phyloP scores from a whole-genome alignment of 1,140 invertebrate genomes.

The Agrypnia vestita region DNA sequence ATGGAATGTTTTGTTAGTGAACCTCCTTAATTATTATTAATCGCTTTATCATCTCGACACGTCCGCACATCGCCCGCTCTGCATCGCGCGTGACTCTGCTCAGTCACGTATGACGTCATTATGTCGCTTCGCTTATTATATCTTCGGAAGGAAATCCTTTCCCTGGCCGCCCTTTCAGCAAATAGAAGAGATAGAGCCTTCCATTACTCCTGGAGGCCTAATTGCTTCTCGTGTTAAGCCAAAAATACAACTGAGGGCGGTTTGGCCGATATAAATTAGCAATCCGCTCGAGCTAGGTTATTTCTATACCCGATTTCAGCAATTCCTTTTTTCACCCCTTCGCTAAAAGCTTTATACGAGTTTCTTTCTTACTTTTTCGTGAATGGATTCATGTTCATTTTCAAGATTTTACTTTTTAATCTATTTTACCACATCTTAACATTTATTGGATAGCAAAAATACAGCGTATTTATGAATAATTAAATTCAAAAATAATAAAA shows the following conservation, averaged over 20 bases:
- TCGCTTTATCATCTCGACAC: background rate
- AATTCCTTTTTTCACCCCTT: too few species aligned
- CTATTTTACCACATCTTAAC: too few species aligned
- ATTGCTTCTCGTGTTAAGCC: conserved; percentile 57
- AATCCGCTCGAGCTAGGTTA: too few species aligned
- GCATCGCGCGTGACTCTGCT: background rate
- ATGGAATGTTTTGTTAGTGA: conserved; percentile 6
- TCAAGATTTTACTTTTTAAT: too few species aligned
- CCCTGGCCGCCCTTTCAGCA: conserved; percentile 6
- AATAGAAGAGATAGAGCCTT: conserved; percentile 35
- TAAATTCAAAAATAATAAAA: too few species aligned
- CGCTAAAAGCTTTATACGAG: too few species aligned
- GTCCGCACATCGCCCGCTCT: background rate
- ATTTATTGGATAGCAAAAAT: too few species aligned
- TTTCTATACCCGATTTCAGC: too few species aligned
- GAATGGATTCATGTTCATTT: too few species aligned
- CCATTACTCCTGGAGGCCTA: conserved; percentile 42
- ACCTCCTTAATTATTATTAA: background rate
- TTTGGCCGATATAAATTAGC: conserved; percentile 1
- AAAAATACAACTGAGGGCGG: conserved; percentile 46
- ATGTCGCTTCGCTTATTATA: conserved; percentile 8
- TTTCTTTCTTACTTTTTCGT: too few species aligned
- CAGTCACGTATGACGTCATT: conserved; percentile 22
- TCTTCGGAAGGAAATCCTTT: background rate
- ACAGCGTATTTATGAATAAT: too few species aligned